Evolutionary conservation across 2,888 invertebrate species (phyloP).

Genomic region (Drosophila silvestris): DNA sequence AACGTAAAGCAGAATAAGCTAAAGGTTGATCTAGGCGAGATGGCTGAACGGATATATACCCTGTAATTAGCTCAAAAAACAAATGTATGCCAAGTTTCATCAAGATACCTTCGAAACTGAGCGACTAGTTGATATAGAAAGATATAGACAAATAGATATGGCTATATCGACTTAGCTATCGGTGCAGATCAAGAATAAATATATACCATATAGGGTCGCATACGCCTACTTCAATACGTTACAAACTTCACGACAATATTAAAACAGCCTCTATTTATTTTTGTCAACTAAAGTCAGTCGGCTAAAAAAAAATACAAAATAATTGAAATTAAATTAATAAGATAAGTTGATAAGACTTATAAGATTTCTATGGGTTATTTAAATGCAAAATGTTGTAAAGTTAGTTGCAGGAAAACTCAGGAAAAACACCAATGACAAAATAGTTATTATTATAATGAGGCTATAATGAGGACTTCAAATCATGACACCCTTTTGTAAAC

Average conservation of each 20-base stretch:
- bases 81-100: not conserved
- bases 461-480: not conserved
- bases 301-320: not conserved
- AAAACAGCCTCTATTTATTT: not conserved
- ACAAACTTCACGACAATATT: not conserved
- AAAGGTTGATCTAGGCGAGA: not conserved
- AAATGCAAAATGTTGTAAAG: not conserved
- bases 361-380: not conserved
- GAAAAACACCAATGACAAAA: not conserved
- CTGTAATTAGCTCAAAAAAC: conserved; percentile 1
- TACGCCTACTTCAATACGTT: not conserved
- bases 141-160: not conserved
- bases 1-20: conserved; percentile 13
- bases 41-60: not conserved
- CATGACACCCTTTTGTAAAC: not conserved
- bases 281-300: not conserved
- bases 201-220: not conserved
- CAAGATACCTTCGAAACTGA: not conserved
- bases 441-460: not conserved
- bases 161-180: not conserved
- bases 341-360: not conserved
- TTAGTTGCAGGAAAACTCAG: not conserved
- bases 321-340: not conserved
- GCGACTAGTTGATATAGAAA: not conserved
- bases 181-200: not conserved